Evolutionary conservation across 2,888 invertebrate genomes (phyloP).

Genomic region (Eurytoma adleriae): DNA sequence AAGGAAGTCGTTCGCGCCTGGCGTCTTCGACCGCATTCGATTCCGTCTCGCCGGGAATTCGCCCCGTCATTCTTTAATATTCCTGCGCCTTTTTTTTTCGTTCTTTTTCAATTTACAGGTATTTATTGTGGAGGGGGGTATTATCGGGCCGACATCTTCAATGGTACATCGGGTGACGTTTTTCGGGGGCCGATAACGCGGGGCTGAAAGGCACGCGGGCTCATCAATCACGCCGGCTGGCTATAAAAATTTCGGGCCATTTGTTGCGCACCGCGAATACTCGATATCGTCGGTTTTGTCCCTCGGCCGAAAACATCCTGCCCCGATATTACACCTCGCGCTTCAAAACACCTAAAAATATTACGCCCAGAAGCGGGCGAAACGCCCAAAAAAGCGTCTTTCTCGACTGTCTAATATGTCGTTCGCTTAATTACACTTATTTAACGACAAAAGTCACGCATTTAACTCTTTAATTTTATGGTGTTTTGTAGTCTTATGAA

Average conservation of each 20-base stretch:
- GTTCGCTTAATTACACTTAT: too few species aligned
- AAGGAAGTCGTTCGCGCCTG: too few species aligned
- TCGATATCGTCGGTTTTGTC: constrained; percentile 43
- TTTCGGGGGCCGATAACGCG: constrained; percentile 25
- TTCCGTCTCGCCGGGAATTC: too few species aligned
- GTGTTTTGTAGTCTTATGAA: too few species aligned
- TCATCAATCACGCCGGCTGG: constrained; percentile 45
- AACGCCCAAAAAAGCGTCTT: too few species aligned
- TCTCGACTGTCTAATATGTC: too few species aligned
- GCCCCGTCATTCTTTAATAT: too few species aligned
- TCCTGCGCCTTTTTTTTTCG: not conserved
- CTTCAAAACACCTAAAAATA: too few species aligned
- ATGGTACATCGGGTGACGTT: constrained; percentile 33
- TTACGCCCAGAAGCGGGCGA: too few species aligned
- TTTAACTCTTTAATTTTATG: too few species aligned
- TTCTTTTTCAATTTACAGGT: constrained; percentile 23
- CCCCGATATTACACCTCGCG: constrained; percentile 9
- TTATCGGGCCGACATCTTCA: constrained; percentile 24
- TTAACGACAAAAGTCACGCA: too few species aligned
- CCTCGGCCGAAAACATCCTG: not conserved
- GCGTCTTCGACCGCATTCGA: too few species aligned
- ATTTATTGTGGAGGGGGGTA: not conserved
- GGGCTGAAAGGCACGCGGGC: constrained; percentile 40
- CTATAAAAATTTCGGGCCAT: constrained; percentile 52
- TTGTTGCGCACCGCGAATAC: constrained; percentile 38